Percentiles rank a stretch among this genome's conserved stretches.
Evolutionary conservation across 2,113 vertebrate species (phyloP).

Genomic region (Pycnonotus jocosus): DNA sequence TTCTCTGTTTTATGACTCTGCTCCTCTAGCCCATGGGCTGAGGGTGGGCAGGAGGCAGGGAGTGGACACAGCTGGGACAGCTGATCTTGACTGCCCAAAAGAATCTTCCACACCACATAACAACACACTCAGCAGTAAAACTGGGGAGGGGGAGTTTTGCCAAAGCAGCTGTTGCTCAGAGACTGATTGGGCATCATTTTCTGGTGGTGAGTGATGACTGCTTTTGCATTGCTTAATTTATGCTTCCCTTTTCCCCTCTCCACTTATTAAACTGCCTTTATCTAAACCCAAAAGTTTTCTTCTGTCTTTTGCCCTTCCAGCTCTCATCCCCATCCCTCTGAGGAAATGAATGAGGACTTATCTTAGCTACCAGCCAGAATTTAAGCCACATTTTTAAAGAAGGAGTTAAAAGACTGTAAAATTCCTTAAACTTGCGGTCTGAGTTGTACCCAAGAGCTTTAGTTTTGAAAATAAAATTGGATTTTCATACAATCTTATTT

Average conservation of each 20-base stretch:
- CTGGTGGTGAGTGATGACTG: background rate
- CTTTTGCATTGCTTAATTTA: background rate
- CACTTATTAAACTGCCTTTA: background rate
- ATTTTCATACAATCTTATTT: background rate
- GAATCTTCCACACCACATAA: background rate
- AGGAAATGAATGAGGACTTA: background rate
- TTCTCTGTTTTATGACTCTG: background rate
- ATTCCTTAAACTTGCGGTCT: background rate
- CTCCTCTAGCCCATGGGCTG: background rate
- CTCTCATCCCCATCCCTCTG: background rate
- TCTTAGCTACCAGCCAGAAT: background rate
- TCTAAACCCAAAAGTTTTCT: background rate
- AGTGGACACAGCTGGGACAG: background rate
- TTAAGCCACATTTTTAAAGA: background rate
- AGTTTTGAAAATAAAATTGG: background rate
- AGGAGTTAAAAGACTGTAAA: background rate
- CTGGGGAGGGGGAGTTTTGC: background rate
- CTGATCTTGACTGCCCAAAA: background rate
- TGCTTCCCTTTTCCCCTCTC: background rate
- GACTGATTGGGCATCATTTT: fast-evolving
- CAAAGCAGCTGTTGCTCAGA: background rate
- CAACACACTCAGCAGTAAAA: background rate
- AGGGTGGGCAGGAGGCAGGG: background rate
- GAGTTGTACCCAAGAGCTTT: background rate
- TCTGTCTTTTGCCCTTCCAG: background rate